Conservation (phyloP, 2,888 invertebrate species). For the Noctua comes region DNA sequence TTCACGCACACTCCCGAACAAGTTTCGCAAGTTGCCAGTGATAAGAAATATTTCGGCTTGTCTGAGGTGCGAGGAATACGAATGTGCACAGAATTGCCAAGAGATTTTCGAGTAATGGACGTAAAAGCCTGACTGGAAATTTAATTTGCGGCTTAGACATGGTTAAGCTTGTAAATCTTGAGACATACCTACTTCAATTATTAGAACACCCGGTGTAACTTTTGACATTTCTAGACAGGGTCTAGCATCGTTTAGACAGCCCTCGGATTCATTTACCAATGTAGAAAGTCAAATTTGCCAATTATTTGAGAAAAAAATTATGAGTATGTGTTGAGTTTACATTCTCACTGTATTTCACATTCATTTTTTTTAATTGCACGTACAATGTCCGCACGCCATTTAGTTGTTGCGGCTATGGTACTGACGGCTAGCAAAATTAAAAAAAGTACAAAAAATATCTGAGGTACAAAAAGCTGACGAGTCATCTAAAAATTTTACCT, state of each 20-base stretch:
- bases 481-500: constrained; percentile 29
- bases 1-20: constrained; percentile 71
- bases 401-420: neutral
- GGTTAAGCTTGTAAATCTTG: constrained; percentile 6
- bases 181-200: neutral
- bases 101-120: constrained; percentile 59
- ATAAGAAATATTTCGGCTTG: constrained; percentile 75
- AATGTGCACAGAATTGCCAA: constrained; percentile 65
- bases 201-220: neutral
- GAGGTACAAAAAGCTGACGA: constrained; percentile 29
- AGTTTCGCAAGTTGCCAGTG: constrained; percentile 73
- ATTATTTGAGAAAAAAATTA: neutral
- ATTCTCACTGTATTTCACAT: neutral
- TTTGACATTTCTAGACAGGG: neutral
- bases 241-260: neutral
- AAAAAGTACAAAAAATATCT: constrained; percentile 18
- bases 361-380: neutral
- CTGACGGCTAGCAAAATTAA: constrained; percentile 7
- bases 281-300: neutral
- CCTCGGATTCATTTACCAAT: neutral
- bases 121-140: constrained; percentile 58
- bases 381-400: constrained; percentile 4
- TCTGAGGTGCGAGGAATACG: constrained; percentile 70
- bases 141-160: constrained; percentile 41
- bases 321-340: neutral